phyloP scores from a whole-genome alignment of 2,888 invertebrate species.

The Ferdinandea cuprea region DNA sequence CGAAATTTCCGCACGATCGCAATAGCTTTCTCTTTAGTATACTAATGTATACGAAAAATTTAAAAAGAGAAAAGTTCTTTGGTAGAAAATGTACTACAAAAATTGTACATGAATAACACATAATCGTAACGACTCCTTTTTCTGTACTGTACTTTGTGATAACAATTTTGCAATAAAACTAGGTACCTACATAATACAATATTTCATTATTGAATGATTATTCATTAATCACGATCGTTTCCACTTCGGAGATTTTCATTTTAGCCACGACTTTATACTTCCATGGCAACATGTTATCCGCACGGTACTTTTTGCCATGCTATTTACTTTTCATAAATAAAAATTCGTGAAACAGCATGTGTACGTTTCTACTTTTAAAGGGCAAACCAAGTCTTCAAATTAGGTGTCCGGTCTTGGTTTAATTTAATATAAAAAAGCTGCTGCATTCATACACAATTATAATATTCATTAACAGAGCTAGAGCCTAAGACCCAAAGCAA shows the following conservation, averaged over 20 bases:
- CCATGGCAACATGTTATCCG: conserved; percentile 15
- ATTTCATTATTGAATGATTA: conserved; percentile 30
- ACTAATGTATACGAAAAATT: too few relatives aligned
- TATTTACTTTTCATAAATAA: conserved; percentile 19
- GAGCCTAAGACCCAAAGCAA: conserved; percentile 6
- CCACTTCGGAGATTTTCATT: conserved; percentile 34
- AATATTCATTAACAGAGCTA: conserved; percentile 21
- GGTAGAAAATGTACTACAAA: too few relatives aligned
- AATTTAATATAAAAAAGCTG: not conserved
- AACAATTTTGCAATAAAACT: not conserved
- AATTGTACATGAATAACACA: too few relatives aligned
- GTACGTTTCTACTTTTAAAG: conserved; percentile 12
- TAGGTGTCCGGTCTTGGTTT: not conserved
- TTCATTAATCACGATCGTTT: conserved; percentile 37
- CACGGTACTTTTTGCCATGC: conserved; percentile 19
- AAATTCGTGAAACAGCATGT: conserved; percentile 23
- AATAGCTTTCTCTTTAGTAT: too few relatives aligned
- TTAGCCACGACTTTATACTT: conserved; percentile 43
- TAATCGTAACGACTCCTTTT: too few relatives aligned
- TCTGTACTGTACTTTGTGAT: too few relatives aligned
- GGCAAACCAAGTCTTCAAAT: not conserved
- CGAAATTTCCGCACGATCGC: too few relatives aligned
- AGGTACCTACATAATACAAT: conserved; percentile 6
- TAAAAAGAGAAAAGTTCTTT: too few relatives aligned
- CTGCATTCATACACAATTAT: conserved; percentile 16